These are phyloP conservation scores for Germaria angustata DNA, from an alignment of 2,888 invertebrate species.

Conservation along the genomic window DNA sequence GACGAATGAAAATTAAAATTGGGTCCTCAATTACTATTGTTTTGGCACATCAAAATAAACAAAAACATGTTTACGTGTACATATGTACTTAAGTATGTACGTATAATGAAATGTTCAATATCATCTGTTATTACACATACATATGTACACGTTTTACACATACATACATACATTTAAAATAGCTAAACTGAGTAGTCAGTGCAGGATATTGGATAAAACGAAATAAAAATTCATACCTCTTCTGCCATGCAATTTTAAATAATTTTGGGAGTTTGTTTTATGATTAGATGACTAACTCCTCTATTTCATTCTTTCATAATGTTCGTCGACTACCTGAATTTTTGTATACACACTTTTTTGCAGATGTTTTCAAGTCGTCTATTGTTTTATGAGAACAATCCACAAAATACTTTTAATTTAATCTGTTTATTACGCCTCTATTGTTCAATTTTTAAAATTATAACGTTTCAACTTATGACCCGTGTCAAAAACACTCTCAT, in stretches of 20 bases:
- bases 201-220: constrained; percentile 52
- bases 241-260: background rate
- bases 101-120: constrained; percentile 26
- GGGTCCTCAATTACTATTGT: constrained; percentile 23
- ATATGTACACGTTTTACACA: no score
- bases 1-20: constrained; percentile 36
- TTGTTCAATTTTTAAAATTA: constrained; percentile 33
- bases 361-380: constrained; percentile 42
- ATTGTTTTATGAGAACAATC: constrained; percentile 41
- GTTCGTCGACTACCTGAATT: constrained; percentile 41
- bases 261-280: constrained; percentile 21
- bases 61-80: no score
- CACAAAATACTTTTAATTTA: constrained; percentile 6
- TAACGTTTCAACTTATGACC: constrained; percentile 53
- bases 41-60: constrained; percentile 30
- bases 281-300: constrained; percentile 30
- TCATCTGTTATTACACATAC: background rate
- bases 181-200: constrained; percentile 44
- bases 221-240: constrained; percentile 11
- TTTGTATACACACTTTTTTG: constrained; percentile 11
- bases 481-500: constrained; percentile 47
- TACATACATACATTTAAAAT: no score
- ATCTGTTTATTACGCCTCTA: background rate
- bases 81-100: no score
- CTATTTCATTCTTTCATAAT: background rate